These are phyloP conservation scores for Merops nubicus DNA, from an alignment of 2,113 vertebrate genomes.

Conservation along the genomic window DNA sequence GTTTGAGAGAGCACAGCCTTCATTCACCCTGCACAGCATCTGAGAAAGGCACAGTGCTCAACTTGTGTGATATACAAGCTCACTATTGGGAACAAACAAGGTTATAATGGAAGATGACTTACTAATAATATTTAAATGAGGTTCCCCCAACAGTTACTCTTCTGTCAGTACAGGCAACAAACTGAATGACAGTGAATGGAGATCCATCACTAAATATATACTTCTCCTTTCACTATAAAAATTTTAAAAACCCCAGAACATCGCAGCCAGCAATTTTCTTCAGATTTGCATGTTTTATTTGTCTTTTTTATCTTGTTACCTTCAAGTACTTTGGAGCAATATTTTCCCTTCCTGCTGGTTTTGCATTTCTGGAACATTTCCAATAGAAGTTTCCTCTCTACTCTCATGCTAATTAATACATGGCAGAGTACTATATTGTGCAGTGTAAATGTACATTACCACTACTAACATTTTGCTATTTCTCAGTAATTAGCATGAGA, in stretches of 20 bases:
- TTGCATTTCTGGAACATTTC: background rate
- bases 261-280: background rate
- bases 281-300: background rate
- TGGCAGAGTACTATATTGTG: background rate
- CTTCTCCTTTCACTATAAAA: background rate
- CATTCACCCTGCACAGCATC: background rate
- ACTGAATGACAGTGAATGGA: background rate
- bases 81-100: background rate
- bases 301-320: background rate
- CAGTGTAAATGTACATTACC: background rate
- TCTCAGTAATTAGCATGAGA: slow-evolving; percentile 3
- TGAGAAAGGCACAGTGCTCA: background rate
- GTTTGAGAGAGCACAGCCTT: background rate
- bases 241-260: background rate
- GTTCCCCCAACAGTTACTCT: background rate
- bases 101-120: background rate
- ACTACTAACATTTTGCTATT: background rate
- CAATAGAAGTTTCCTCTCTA: background rate
- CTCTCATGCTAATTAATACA: background rate
- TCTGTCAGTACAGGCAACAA: background rate
- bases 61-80: background rate
- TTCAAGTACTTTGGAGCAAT: background rate
- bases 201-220: background rate
- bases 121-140: background rate
- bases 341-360: background rate